phyloP scores from a whole-genome alignment of 2,888 invertebrate species.

The Apotomis capreana region DNA sequence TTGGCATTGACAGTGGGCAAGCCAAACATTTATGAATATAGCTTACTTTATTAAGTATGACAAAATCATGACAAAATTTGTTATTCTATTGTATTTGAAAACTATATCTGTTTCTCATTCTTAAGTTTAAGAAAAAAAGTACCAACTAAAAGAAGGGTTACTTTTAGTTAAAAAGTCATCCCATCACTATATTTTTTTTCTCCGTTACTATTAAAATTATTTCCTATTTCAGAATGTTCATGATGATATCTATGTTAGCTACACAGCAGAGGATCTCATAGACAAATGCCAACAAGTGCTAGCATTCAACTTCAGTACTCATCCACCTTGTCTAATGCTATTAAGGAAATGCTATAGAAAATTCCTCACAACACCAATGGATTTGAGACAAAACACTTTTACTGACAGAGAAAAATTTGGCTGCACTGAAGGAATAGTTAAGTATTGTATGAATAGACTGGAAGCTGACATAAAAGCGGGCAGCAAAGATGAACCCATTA shows the following conservation, averaged over 20 bases:
- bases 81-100: no score
- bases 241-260: constrained; percentile 61
- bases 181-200: no score
- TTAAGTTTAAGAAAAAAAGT: no score
- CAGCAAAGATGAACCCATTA: constrained; percentile 64
- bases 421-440: constrained; percentile 65
- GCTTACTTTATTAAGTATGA: no score
- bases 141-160: no score
- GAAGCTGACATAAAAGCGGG: constrained; percentile 67
- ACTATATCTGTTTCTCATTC: no score
- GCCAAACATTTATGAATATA: no score
- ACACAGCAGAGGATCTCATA: constrained; percentile 60
- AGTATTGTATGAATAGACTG: constrained; percentile 72
- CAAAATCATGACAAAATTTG: no score
- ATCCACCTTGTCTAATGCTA: constrained; percentile 68
- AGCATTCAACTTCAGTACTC: constrained; percentile 65
- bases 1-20: no score
- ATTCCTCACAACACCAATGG: constrained; percentile 69
- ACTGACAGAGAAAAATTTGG: constrained; percentile 66
- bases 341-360: constrained; percentile 66
- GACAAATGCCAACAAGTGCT: constrained; percentile 69
- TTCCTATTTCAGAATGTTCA: constrained; percentile 73
- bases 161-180: no score
- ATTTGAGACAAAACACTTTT: constrained; percentile 63
- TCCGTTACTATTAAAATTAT: not conserved